phyloP scores from a whole-genome alignment of 2,888 invertebrate genomes.

The Trissoscelio sp. region DNA sequence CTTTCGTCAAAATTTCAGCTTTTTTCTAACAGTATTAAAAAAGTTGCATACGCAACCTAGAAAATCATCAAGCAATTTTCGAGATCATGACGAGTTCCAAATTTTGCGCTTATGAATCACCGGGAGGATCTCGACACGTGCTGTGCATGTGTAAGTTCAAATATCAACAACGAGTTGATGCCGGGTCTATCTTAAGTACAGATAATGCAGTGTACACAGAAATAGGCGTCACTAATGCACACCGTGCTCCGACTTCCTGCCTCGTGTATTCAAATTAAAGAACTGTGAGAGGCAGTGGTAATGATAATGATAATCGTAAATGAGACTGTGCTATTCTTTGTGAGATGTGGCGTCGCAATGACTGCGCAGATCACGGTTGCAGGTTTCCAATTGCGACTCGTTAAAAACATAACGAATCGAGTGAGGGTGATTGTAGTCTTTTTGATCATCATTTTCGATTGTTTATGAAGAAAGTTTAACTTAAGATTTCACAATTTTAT shows the following conservation, averaged over 20 bases:
- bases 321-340: slow-evolving; percentile 71
- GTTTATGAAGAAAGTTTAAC: not conserved
- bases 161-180: slow-evolving; percentile 56
- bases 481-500: too few relatives aligned
- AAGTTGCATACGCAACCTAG: too few relatives aligned
- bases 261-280: slow-evolving; percentile 80
- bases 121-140: slow-evolving; percentile 36
- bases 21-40: too few relatives aligned
- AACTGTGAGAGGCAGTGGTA: slow-evolving; percentile 72
- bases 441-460: slow-evolving; percentile 25
- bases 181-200: slow-evolving; percentile 68
- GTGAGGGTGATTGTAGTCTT: slow-evolving; percentile 18
- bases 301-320: slow-evolving; percentile 78
- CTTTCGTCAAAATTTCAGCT: too few relatives aligned
- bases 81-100: slow-evolving; percentile 55
- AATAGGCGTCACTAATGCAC: slow-evolving; percentile 78
- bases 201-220: slow-evolving; percentile 74
- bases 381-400: slow-evolving; percentile 38
- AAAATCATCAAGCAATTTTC: too few relatives aligned
- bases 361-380: slow-evolving; percentile 46
- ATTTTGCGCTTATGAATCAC: slow-evolving; percentile 66
- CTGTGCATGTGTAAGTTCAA: slow-evolving; percentile 48
- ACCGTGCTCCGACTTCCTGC: slow-evolving; percentile 75
- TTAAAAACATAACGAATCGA: slow-evolving; percentile 55
- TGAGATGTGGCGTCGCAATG: slow-evolving; percentile 49